Base-by-base conservation (phyloP, 2,888 invertebrate genomes). In the Andrena bicolor region DNA sequence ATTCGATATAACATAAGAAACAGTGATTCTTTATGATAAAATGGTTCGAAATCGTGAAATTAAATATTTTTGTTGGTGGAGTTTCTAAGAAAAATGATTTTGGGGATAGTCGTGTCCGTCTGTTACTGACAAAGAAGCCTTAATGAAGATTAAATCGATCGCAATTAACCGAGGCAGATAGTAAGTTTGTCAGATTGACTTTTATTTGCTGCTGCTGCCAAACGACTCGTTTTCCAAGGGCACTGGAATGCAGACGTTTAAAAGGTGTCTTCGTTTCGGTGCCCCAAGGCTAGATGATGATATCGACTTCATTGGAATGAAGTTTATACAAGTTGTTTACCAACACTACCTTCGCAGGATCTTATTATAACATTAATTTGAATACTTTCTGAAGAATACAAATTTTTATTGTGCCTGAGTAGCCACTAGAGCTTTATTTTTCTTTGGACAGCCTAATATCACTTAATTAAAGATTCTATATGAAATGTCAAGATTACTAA, bases 231-330 rank as follows among this genome's bases (percentile, higher is more conserved):
- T 56, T 56, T 26, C 0, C 23, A 26, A 23, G 56, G 23, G 3
- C 23, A 23, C 23, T 23, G 56, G 26, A 64, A 35, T 63, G 63
- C 35, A 35, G 32, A 35, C 8, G 35, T 8, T 20, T 20, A 35
- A 63, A n/a, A 20, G 61, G 30, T 61, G 26, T 35, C 20, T 63
- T 64, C 48, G 35, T 64, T 32, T 23, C 10, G 35, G 26, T 60
- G 30, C 3, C 10, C 28, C 30, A 26, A 26, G 60, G 60, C 60
- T 20, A 28, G 10, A 13, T 16, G 28, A n/a, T 13, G 60, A 60
- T 28, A 30, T 60, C 28, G 60, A 28, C 60, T 30, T 60, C 20
- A 60, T 60, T 20, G 60, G 16, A 56, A 56, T 23, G 56, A 60
- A 60, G 60, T 28, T 28, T 60, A 60, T 28, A 6, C 16, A 60